A percentile compares a stretch with the other conserved stretches of the same genome.
phyloP scores from a whole-genome alignment of 2,888 invertebrate genomes.

The Papilio demoleus region DNA sequence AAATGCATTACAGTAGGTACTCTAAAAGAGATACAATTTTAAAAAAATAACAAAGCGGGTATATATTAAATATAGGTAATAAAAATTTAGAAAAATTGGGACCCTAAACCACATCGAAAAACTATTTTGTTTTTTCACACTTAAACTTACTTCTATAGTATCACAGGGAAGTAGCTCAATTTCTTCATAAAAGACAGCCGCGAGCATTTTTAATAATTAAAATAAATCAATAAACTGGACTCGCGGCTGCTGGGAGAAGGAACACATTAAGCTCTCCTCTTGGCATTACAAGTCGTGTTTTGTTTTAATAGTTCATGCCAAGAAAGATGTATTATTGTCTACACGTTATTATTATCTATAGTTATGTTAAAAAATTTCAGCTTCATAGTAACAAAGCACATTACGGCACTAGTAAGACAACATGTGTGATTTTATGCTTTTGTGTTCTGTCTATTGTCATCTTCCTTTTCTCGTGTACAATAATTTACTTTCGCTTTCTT shows the following conservation, averaged over 20 bases:
- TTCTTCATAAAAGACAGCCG: conserved; percentile 37
- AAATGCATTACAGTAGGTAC: too few relatives aligned
- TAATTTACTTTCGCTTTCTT: too few relatives aligned
- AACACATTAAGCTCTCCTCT: conserved; percentile 58
- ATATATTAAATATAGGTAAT: neutral
- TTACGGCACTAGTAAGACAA: neutral
- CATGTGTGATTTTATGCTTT: neutral
- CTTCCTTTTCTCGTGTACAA: neutral
- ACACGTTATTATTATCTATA: conserved; percentile 15
- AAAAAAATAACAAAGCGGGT: neutral
- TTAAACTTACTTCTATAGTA: conserved; percentile 43
- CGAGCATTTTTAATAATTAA: conserved; percentile 37
- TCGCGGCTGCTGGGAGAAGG: conserved; percentile 46
- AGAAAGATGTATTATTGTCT: conserved; percentile 51
- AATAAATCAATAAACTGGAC: conserved; percentile 48
- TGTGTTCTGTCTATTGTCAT: neutral
- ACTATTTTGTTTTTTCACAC: neutral
- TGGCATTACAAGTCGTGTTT: conserved; percentile 49
- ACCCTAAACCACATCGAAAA: too few relatives aligned
- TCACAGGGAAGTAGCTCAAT: conserved; percentile 47
- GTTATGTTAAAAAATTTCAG: conserved; percentile 4
- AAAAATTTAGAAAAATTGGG: neutral
- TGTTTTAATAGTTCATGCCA: conserved; percentile 55
- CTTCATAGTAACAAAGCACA: neutral
- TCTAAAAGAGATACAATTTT: too few relatives aligned